phyloP scores from a whole-genome alignment of 2,113 vertebrate species.

The Perognathus longimembris region DNA sequence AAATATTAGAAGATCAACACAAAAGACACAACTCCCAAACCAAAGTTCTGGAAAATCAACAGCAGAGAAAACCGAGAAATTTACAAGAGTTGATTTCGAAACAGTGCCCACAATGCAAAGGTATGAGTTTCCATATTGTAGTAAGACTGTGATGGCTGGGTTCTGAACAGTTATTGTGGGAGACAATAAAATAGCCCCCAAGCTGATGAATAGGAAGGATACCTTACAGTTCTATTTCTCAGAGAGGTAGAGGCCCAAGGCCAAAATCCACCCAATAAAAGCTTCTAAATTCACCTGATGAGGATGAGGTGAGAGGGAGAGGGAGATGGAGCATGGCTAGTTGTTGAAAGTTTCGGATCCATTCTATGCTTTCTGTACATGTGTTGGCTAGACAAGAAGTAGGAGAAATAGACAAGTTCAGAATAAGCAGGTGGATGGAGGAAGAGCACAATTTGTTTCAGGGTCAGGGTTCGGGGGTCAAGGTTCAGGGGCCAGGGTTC shows the following conservation, averaged over 20 bases:
- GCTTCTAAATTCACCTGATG: neutral
- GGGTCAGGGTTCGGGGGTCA: too few relatives aligned
- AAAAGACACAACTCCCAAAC: too few relatives aligned
- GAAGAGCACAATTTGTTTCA: conserved; percentile 44
- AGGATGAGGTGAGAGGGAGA: neutral
- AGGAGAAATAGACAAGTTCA: too few relatives aligned
- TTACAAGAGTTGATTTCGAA: neutral
- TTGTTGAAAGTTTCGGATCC: neutral
- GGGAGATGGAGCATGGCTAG: too few relatives aligned
- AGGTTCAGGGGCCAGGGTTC: neutral
- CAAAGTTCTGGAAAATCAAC: neutral
- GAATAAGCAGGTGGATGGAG: neutral
- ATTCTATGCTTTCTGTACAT: neutral
- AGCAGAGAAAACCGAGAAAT: neutral
- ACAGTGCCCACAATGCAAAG: neutral
- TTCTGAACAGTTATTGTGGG: neutral
- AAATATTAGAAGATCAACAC: too few relatives aligned
- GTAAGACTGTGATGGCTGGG: neutral
- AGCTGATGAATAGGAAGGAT: neutral
- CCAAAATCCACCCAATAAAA: neutral
- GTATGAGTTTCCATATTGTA: neutral
- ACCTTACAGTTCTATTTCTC: neutral
- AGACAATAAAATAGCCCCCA: neutral
- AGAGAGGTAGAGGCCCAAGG: neutral
- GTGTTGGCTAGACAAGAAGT: conserved; percentile 1